These are phyloP conservation scores for Sthenelais limicola DNA, from an alignment of 2,888 invertebrate genomes.

Conservation along the genomic window DNA sequence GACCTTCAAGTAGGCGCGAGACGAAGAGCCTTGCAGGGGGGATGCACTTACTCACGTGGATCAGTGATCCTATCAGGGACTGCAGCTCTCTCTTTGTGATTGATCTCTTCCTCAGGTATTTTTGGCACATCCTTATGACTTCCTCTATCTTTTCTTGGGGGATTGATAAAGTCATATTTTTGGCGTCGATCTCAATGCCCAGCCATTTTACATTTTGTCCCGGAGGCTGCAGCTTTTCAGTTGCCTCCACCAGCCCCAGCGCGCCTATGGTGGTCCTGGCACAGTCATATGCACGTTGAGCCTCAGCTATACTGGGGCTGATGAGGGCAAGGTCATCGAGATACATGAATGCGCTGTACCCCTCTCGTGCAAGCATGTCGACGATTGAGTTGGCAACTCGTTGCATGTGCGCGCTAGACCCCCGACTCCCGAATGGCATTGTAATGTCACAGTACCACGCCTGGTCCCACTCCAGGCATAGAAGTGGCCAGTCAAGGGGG, in stretches of 20 bases:
- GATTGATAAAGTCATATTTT: not conserved
- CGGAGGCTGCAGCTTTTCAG: not conserved
- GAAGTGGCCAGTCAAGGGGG: conserved; percentile 5
- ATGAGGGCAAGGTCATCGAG: not conserved
- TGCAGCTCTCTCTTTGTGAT: not conserved
- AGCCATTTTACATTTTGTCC: not conserved
- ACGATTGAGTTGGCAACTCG: conserved; percentile 3
- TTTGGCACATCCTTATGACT: not conserved
- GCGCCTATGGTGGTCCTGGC: not conserved
- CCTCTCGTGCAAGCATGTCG: not conserved
- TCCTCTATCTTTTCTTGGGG: not conserved
- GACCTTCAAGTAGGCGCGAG: not conserved
- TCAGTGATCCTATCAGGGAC: not conserved
- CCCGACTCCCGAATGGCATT: not conserved
- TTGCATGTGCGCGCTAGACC: not conserved
- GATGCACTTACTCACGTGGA: conserved; percentile 1
- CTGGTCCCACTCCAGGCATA: not conserved
- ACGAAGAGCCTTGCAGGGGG: conserved; percentile 4
- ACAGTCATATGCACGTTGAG: not conserved
- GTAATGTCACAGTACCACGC: not conserved
- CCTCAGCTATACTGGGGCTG: not conserved
- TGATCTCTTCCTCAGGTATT: not conserved
- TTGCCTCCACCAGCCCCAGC: conserved; percentile 2
- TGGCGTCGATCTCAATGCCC: not conserved
- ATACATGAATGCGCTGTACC: not conserved